These are phyloP conservation scores for Chiroxiphia lanceolata DNA, from an alignment of 2,797 vertebrate species.

Conservation along the genomic window DNA sequence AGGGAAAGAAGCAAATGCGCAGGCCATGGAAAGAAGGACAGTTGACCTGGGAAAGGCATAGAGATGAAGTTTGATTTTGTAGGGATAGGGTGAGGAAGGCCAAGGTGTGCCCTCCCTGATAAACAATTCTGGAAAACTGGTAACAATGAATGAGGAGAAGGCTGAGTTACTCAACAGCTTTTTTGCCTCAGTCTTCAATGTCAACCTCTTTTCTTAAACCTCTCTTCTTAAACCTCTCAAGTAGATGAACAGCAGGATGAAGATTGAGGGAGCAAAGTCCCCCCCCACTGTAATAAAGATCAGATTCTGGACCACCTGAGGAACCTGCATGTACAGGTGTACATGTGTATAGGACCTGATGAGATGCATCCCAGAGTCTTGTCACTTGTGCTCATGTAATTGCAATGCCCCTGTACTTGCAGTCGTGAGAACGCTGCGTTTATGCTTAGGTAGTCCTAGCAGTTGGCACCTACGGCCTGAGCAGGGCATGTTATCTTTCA, in stretches of 20 bases:
- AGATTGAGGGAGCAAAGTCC: neutral
- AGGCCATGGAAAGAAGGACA: neutral
- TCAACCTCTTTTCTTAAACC: neutral
- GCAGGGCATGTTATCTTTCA: neutral
- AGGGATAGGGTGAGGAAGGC: neutral
- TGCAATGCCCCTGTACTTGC: neutral
- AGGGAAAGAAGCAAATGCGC: neutral
- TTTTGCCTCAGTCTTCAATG: neutral
- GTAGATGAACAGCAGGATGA: neutral
- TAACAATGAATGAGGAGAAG: neutral
- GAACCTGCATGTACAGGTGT: no score
- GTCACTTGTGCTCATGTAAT: neutral
- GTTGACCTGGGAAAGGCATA: neutral
- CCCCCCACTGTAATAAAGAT: neutral
- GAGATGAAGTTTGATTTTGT: neutral
- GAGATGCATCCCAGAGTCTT: neutral
- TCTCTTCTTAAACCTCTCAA: neutral
- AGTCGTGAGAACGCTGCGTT: neutral
- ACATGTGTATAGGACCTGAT: neutral
- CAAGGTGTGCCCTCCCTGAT: neutral
- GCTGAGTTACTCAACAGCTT: neutral
- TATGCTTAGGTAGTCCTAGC: neutral
- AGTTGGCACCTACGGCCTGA: accelerated
- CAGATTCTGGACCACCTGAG: neutral
- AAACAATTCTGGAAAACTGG: neutral